Percentiles rank a stretch among this genome's conserved stretches.
These are phyloP conservation scores for Isichthys henryi DNA, from an alignment of 2,113 vertebrate species.

Conservation along the genomic window DNA sequence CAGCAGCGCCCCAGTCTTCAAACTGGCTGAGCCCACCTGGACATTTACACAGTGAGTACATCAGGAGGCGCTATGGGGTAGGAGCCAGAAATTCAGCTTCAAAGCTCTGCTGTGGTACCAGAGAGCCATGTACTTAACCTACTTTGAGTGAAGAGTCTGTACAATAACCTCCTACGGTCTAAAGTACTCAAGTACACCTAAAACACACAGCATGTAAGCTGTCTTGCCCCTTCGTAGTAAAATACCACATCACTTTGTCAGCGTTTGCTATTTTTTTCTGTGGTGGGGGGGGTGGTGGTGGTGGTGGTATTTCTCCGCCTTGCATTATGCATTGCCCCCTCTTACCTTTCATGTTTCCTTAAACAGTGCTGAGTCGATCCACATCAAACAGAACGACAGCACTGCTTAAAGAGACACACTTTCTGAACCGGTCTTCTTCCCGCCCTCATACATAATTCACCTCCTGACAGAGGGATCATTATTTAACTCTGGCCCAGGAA, in stretches of 20 bases:
- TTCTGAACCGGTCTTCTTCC: slow-evolving; percentile 19
- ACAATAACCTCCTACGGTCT: too few relatives aligned
- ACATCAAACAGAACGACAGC: slow-evolving; percentile 43
- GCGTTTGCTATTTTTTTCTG: background rate
- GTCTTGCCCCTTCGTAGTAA: background rate
- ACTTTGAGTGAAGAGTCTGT: background rate
- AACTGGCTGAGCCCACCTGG: background rate
- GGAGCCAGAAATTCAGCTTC: background rate
- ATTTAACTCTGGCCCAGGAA: slow-evolving; percentile 46
- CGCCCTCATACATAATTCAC: slow-evolving; percentile 17
- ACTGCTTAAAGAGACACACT: background rate
- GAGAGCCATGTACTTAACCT: background rate
- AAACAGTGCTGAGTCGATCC: slow-evolving; percentile 40
- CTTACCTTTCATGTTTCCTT: slow-evolving; percentile 47
- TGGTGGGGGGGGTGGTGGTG: background rate
- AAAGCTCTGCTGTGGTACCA: background rate
- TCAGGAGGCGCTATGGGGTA: background rate
- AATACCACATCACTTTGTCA: background rate
- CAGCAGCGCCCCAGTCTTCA: background rate
- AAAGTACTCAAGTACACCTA: background rate
- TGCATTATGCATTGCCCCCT: slow-evolving; percentile 28
- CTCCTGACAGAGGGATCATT: slow-evolving; percentile 43
- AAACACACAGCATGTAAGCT: background rate
- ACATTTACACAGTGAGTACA: background rate
- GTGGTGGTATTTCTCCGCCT: background rate